Conservation (phyloP, 2,113 vertebrate species). For the Pedionomus torquatus region DNA sequence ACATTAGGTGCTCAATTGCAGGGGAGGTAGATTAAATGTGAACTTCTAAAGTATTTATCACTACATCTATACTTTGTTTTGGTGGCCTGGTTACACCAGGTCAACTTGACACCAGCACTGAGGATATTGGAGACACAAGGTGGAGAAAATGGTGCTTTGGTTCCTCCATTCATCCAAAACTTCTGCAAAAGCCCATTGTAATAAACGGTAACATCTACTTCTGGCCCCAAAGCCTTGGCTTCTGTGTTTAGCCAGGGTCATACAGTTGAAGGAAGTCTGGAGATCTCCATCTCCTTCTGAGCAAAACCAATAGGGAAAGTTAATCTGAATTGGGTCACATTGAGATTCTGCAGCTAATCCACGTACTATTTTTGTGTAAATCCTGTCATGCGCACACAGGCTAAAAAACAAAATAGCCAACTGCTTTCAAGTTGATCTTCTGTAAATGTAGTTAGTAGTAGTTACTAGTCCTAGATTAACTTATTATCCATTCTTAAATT, state of each 20-base stretch:
- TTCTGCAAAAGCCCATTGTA: background rate
- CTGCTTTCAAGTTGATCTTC: constrained; percentile 45
- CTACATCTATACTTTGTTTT: background rate
- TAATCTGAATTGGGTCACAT: constrained; percentile 57
- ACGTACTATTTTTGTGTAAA: constrained; percentile 39
- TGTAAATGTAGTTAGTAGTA: background rate
- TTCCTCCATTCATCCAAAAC: background rate
- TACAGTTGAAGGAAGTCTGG: background rate
- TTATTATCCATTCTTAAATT: constrained; percentile 64
- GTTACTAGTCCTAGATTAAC: constrained; percentile 51
- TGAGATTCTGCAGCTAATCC: constrained; percentile 65
- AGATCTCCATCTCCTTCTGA: background rate
- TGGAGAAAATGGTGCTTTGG: background rate
- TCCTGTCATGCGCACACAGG: constrained; percentile 12
- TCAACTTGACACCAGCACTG: background rate
- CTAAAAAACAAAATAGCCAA: constrained; percentile 19
- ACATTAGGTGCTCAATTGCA: background rate
- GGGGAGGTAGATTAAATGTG: background rate
- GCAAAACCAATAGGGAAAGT: constrained; percentile 29
- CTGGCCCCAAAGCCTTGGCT: background rate
- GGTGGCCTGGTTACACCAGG: background rate
- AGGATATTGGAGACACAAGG: background rate
- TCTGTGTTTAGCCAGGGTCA: background rate
- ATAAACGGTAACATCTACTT: background rate
- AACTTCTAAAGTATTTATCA: background rate